Evolutionary conservation across 2,888 invertebrate species (phyloP).

Genomic region (Melanostoma mellinum): DNA sequence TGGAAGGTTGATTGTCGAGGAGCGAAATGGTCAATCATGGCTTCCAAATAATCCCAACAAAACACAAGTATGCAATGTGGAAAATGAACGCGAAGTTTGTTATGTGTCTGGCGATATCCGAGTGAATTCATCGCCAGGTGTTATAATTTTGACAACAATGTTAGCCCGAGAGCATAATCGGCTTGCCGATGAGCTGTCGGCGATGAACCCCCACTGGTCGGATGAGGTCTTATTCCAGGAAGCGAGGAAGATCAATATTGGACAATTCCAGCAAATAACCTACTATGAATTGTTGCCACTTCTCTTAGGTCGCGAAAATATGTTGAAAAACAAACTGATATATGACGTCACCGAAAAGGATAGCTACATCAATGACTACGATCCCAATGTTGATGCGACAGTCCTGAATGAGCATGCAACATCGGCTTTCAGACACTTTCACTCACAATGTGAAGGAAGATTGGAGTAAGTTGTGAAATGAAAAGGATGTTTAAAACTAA

Average conservation of each 20-base stretch:
- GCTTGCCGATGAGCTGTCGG: too few species aligned
- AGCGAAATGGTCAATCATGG: too few species aligned
- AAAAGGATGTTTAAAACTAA: neutral
- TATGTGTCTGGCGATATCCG: too few species aligned
- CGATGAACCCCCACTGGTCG: too few species aligned
- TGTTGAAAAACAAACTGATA: conserved; percentile 81
- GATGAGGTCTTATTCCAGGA: conserved; percentile 81
- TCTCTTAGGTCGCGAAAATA: conserved; percentile 81
- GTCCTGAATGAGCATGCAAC: conserved; percentile 86
- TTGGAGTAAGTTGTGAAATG: conserved; percentile 80
- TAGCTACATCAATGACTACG: conserved; percentile 83
- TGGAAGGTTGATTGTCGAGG: too few species aligned
- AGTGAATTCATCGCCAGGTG: too few species aligned
- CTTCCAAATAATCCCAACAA: too few species aligned
- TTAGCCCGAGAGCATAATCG: too few species aligned
- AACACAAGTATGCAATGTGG: too few species aligned
- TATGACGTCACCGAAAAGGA: conserved; percentile 77
- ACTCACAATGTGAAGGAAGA: conserved; percentile 84
- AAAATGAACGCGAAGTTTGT: too few species aligned
- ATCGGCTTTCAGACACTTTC: conserved; percentile 85
- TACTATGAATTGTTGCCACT: conserved; percentile 84
- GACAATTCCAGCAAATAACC: conserved; percentile 83
- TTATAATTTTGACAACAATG: too few species aligned
- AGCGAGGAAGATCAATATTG: conserved; percentile 82
- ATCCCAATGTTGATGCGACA: conserved; percentile 83